Evolutionary conservation across 53 echinoderm and acorn worm genomes (phyloP).

Genomic region (Hippasteria phrygiana): DNA sequence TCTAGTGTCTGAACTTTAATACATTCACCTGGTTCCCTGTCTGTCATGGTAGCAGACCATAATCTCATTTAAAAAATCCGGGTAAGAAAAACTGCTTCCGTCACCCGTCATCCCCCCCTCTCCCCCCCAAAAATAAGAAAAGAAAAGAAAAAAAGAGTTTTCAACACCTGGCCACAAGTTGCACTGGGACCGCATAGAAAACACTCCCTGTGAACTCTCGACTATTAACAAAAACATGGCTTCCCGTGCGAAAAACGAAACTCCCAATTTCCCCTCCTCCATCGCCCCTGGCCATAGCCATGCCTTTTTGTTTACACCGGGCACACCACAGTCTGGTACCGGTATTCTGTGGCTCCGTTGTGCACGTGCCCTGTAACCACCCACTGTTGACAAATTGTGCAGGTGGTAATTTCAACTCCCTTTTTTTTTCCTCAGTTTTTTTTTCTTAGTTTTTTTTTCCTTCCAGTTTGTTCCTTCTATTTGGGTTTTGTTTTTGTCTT

Average conservation of each 20-base stretch:
- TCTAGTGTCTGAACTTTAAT: neutral
- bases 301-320: slow-evolving; percentile 54
- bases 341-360: neutral
- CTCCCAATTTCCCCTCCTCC: slow-evolving; percentile 13
- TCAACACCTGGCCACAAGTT: slow-evolving; percentile 58
- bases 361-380: slow-evolving; percentile 13
- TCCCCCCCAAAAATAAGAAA: no score
- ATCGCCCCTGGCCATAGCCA: slow-evolving; percentile 48
- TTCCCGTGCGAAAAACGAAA: slow-evolving; percentile 21
- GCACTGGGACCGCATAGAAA: slow-evolving; percentile 8
- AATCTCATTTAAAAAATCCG: neutral
- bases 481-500: neutral
- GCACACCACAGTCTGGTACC: slow-evolving; percentile 6
- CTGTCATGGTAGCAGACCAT: neutral
- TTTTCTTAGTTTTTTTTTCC: neutral
- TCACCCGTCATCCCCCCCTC: neutral
- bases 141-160: neutral
- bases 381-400: slow-evolving; percentile 33
- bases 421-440: neutral
- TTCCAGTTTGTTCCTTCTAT: neutral
- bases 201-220: slow-evolving; percentile 23
- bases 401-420: slow-evolving; percentile 6
- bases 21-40: neutral
- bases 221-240: slow-evolving; percentile 38
- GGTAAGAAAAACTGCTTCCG: slow-evolving; percentile 11